Evolutionary conservation across 2,113 vertebrate species (phyloP).

Genomic region (Pristiophorus japonicus): DNA sequence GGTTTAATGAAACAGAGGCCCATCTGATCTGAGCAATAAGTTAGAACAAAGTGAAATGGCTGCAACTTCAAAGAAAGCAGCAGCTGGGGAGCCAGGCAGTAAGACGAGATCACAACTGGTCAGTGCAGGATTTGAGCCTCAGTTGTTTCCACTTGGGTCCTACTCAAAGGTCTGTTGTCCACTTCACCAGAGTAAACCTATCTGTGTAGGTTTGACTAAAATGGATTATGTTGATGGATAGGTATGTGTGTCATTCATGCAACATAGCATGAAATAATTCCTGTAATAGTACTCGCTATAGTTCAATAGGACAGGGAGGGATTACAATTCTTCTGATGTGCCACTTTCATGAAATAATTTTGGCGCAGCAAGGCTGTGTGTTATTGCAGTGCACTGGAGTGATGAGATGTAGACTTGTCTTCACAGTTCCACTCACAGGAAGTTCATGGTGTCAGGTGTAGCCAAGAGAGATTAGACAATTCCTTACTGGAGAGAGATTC

Average conservation of each 20-base stretch:
- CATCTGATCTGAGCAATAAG: background rate
- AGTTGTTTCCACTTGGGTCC: background rate
- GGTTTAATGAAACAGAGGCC: background rate
- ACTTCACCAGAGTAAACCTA: background rate
- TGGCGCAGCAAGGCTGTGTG: background rate
- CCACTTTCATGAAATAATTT: background rate
- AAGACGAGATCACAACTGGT: background rate
- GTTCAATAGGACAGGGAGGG: background rate
- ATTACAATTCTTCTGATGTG: background rate
- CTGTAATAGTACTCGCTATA: background rate
- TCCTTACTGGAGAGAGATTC: background rate
- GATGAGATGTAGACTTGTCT: background rate
- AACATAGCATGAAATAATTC: constrained; percentile 15
- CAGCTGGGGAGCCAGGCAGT: background rate
- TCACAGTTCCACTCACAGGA: background rate
- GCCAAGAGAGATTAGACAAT: background rate
- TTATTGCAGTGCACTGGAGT: background rate
- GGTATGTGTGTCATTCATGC: constrained; percentile 30
- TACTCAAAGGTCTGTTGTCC: background rate
- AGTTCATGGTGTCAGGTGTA: background rate
- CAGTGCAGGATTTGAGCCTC: background rate
- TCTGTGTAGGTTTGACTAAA: constrained; percentile 2
- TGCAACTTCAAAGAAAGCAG: background rate
- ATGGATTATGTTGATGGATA: constrained; percentile 18
- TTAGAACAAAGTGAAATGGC: background rate